Evolutionary conservation across 2,888 invertebrate species (phyloP), one percentile per base, ranked within the genome.

Genomic region (Ischnura elegans): DNA sequence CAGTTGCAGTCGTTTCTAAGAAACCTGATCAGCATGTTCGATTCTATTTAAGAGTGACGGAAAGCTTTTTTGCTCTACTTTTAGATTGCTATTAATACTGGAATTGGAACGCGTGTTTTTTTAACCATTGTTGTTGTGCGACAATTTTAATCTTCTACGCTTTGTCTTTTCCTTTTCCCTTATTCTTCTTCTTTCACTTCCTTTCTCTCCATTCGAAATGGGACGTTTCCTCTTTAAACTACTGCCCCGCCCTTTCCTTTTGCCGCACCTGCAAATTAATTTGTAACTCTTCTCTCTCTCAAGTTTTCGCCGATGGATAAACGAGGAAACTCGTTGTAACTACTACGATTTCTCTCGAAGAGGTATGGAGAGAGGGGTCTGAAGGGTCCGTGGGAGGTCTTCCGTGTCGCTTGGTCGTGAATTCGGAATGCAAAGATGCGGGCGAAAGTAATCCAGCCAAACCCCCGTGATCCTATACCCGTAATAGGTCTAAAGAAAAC

Each of bases 241-340:
- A 21, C 25, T 51, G 5, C 36, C 51, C 45, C 87, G n/a, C 10
- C 29, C n/a, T 10, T 36, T 76, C 13, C 2, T 13, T 8, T 76
- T 16, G 61, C 76, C 36, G 8, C 76, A 36, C 76, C 36, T 76
- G 29, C 76, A 76, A 76, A 76, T 76, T 76, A 76, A 76, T 76
- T 76, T 76, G 76, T 76, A 76, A 76, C 76, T 76, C 51, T 2
- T 51, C 51, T 36, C 76, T n/a, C 76, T 76, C n/a, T 61, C 36
- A 76, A 76, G 76, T 76, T 76, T 76, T 36, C 76, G 76, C 13
- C 13, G 76, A 76, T 76, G 76, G 76, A 76, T 36, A 76, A 76
- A 76, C 76, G 76, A 76, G 76, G 36, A 10, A 36, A 76, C 76
- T 36, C 76, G 76, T 29, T 10, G 76, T 76, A 76, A 76, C 76